Evolutionary conservation across 2,797 vertebrate genomes (phyloP).

Genomic region (Tenualosa ilisha): DNA sequence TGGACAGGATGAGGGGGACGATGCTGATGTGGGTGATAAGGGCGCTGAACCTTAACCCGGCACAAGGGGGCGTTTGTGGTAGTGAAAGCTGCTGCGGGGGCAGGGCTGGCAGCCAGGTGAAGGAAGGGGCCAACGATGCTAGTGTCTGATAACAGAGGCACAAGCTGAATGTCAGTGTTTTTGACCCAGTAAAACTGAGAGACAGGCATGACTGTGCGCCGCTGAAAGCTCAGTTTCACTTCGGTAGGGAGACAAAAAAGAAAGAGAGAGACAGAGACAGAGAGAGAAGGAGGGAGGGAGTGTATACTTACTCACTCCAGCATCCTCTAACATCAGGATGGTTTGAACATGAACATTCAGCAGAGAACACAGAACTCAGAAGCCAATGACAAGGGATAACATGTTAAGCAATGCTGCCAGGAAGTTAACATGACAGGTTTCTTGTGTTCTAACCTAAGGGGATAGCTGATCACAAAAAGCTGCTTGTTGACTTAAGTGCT

Average conservation of each 20-base stretch:
- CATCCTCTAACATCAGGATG: background rate
- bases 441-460: too few species aligned
- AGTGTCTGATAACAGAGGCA: background rate
- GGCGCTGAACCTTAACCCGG: constrained; percentile 30
- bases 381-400: background rate
- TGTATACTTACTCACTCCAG: background rate
- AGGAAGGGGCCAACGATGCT: too few species aligned
- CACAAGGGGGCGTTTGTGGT: constrained; percentile 9
- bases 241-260: constrained; percentile 24
- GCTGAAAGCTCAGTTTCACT: constrained; percentile 64
- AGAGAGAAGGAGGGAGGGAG: background rate
- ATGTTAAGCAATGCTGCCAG: too few species aligned
- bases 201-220: constrained; percentile 74
- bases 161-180: constrained; percentile 50
- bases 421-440: too few species aligned
- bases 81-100: background rate
- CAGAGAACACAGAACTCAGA: background rate
- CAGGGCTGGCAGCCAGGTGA: too few species aligned
- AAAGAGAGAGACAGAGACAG: background rate
- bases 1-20: background rate
- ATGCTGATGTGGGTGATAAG: constrained; percentile 33
- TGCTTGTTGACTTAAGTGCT: too few species aligned
- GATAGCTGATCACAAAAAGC: too few species aligned
- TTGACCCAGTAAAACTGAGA: constrained; percentile 77
- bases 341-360: constrained; percentile 10